Percentiles rank a stretch among this genome's conserved stretches.
These are phyloP conservation scores for Drosophila rhopaloa DNA, from an alignment of 1,140 invertebrate genomes.

Conservation along the genomic window DNA sequence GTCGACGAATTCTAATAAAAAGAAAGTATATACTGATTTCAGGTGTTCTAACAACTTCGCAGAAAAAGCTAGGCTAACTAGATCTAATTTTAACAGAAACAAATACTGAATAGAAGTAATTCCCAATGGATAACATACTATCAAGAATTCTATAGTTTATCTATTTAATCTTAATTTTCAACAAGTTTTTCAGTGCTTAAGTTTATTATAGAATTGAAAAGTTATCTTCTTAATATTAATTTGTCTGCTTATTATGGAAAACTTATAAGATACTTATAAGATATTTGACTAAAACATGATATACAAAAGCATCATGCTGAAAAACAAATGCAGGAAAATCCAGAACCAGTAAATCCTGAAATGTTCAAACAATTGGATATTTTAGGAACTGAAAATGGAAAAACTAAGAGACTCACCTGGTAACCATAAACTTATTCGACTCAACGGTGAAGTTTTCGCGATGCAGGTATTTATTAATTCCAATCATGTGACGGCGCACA, in stretches of 20 bases:
- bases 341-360: constrained; percentile 64
- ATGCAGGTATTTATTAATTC: constrained; percentile 92
- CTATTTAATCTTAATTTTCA: no score
- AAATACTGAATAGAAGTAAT: no score
- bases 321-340: constrained; percentile 62
- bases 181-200: no score
- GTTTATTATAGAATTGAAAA: no score
- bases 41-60: no score
- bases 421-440: constrained; percentile 88
- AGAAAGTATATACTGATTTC: no score
- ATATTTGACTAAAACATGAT: constrained; percentile 43
- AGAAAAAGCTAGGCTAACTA: no score
- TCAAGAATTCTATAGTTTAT: no score
- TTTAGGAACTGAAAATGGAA: background rate
- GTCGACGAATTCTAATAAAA: no score
- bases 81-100: no score
- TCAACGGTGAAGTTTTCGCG: constrained; percentile 89
- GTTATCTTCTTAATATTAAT: background rate
- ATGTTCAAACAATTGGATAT: no score
- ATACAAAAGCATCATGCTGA: constrained; percentile 49
- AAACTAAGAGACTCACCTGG: constrained; percentile 76
- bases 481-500: constrained; percentile 90
- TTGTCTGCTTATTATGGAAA: background rate
- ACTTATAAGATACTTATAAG: background rate
- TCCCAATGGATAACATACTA: no score